Base-by-base conservation (phyloP, 2,888 invertebrate species). In the Ditula angustiorana region DNA sequence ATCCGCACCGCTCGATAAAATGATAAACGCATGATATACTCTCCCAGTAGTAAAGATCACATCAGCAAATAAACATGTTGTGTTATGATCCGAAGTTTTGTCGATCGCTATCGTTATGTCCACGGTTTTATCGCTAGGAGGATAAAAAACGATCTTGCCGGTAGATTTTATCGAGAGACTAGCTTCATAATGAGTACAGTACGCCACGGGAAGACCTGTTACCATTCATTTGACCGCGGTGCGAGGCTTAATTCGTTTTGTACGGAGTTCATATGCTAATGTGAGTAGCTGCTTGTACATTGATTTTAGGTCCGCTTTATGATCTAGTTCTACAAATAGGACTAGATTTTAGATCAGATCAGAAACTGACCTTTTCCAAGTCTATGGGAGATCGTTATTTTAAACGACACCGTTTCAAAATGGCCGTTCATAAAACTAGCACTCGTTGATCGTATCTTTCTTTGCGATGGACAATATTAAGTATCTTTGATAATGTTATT, bases 1-100 rank as follows among this genome's bases (percentile, higher is more conserved):
- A 50, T 35, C 37, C 41, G 2, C 30, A 1, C 30, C 7, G 33
- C 21, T 46, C 52, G 52, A 64, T 64, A 58, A 64, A 64, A 64
- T 64, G 64, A 59, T 59, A 64, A 64, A 52, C 53, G 28, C 46
- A 59, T 64, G 58, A 59, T 59, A 53, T 59, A 64, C 53, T 11
- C 53, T 11, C 44, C 5, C 50, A 24, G 33, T n/a, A 37, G 28
- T 56, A 41, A 56, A 64, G 64, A 64, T 64, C 46, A 21, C 28
- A 64, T 64, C 64, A 59, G 64, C 47, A 16, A 35, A 64, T 64
- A 64, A 64, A 64, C 64, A 35, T 50, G 64, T 37, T n/a, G 64
- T 47, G 59, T 64, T 64, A 64, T 64, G 64, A 64, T 57, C 46
- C 28, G 28, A 47, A 28, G 58, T 46, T 64, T 64, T 52, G 64